Base-by-base conservation (phyloP, 2,888 invertebrate genomes). In the Busseola fusca region DNA sequence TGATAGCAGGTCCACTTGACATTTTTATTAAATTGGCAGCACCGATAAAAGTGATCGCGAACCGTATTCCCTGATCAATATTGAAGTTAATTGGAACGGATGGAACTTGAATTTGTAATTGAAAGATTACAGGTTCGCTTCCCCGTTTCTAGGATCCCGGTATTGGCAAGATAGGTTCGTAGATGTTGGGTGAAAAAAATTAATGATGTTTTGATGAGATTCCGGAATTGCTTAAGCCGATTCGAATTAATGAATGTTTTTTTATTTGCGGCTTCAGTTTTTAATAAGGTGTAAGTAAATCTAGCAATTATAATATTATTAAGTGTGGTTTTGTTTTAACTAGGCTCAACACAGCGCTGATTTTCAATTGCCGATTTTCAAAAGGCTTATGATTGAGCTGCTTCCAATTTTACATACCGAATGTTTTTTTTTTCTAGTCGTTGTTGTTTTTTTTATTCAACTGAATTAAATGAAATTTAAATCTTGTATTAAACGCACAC, bases 61-160 rank as follows among this genome's bases (percentile, higher is more conserved):
- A 81, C 80, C 71, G 84, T 84, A 88, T 88, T 87, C 90, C 88
- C 89, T 87, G 91, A 91, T 92, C 92, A 88, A 92, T 92, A 91
- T 89, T 84, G 87, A 92, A 92, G 89, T 92, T 93, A 93, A 93
- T 94, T 93, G 93, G 92, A 91, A 89, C 85, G 88, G 91, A 92
- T 91, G 92, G 89, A 86, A 89, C 91, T 93, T 91, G 92, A 93
- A 92, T 93, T 90, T 89, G 90, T 92, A 92, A 93, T 93, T 92
- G 91, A 91, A 91, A 91, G 92, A 92, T 93, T 91, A 91, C 90
- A 89, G 89, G 88, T 90, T 88, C 84, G 85, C 83, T 86, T 86
- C 86, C 84, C 78, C 72, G 78, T 79, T 86, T 87, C 80, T 81
- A 89, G 87, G 85, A 87, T 83, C 83, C 80, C 77, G 80, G 79